A percentile compares a stretch with the other conserved stretches of the same genome.
Conservation (phyloP, 23 tunicate genomes). For the Clavelina lepadiformis region DNA sequence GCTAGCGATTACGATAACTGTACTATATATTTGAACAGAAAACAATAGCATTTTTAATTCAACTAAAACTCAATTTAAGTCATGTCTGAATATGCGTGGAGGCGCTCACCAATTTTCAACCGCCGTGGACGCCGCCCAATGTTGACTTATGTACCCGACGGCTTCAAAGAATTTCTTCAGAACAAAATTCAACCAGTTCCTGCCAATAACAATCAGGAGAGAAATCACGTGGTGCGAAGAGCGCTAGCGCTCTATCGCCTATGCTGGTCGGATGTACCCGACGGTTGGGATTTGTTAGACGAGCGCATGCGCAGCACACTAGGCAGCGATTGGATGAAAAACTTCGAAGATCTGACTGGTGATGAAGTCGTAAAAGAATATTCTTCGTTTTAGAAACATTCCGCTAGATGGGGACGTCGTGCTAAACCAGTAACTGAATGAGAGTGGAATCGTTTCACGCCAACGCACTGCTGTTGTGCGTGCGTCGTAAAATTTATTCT, state of each 20-base stretch:
- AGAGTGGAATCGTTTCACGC: too few species aligned
- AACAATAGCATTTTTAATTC: too few species aligned
- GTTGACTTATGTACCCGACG: slow-evolving; percentile 35
- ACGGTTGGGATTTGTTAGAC: slow-evolving; percentile 38
- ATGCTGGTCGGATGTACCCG: slow-evolving; percentile 57
- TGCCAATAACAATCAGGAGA: slow-evolving; percentile 20
- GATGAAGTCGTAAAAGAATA: too few species aligned
- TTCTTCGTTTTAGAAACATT: too few species aligned
- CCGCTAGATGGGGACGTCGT: too few species aligned
- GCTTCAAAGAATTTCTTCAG: slow-evolving; percentile 26
- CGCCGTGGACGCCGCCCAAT: slow-evolving; percentile 17
- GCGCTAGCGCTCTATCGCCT: slow-evolving; percentile 79
- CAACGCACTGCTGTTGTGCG: too few species aligned
- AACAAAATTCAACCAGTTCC: slow-evolving; percentile 30
- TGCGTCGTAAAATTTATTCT: too few species aligned
- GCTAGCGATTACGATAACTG: too few species aligned
- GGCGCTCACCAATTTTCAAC: slow-evolving; percentile 34
- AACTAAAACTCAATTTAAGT: too few species aligned
- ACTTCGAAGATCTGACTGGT: slow-evolving; percentile 32
- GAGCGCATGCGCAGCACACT: slow-evolving; percentile 16
- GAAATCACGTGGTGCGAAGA: slow-evolving; percentile 56
- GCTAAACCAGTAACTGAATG: too few species aligned
- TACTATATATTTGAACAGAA: too few species aligned
- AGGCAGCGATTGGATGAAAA: slow-evolving; percentile 34
- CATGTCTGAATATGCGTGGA: slow-evolving; percentile 66